Percentiles rank a stretch among this genome's conserved stretches.
Conservation (phyloP, 2,113 vertebrate genomes). For the Melanostigma gelatinosum region DNA sequence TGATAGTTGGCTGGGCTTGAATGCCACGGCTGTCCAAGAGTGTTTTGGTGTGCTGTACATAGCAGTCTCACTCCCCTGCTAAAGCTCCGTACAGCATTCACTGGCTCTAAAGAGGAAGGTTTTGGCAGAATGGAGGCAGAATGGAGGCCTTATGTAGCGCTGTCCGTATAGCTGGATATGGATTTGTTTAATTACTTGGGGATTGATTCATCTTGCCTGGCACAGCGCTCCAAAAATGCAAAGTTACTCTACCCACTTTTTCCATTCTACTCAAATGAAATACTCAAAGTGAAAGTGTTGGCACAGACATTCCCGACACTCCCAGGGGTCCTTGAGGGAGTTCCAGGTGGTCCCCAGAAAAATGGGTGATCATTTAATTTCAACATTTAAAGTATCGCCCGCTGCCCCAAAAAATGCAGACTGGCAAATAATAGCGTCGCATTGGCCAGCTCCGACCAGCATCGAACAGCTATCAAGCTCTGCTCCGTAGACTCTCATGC, state of each 20-base stretch:
- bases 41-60: constrained; percentile 65
- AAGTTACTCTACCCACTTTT: constrained; percentile 49
- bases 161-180: constrained; percentile 51
- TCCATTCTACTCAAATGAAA: constrained; percentile 44
- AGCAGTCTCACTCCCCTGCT: constrained; percentile 41
- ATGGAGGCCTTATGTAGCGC: constrained; percentile 43
- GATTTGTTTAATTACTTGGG: constrained; percentile 63
- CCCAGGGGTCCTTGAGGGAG: neutral
- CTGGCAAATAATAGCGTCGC: too few relatives aligned
- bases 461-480: too few relatives aligned
- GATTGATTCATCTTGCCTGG: constrained; percentile 59
- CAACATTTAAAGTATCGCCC: too few relatives aligned
- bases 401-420: too few relatives aligned
- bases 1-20: constrained; percentile 53
- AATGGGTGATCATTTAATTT: too few relatives aligned
- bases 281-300: constrained; percentile 51
- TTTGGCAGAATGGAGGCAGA: constrained; percentile 58
- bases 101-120: constrained; percentile 45
- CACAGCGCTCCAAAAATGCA: constrained; percentile 36
- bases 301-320: neutral
- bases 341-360: neutral
- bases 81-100: constrained; percentile 46
- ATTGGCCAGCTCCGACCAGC: too few relatives aligned
- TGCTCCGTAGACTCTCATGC: too few relatives aligned
- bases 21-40: constrained; percentile 42